Conservation (phyloP, 1,140 invertebrate genomes). For the Drosophila nannoptera region DNA sequence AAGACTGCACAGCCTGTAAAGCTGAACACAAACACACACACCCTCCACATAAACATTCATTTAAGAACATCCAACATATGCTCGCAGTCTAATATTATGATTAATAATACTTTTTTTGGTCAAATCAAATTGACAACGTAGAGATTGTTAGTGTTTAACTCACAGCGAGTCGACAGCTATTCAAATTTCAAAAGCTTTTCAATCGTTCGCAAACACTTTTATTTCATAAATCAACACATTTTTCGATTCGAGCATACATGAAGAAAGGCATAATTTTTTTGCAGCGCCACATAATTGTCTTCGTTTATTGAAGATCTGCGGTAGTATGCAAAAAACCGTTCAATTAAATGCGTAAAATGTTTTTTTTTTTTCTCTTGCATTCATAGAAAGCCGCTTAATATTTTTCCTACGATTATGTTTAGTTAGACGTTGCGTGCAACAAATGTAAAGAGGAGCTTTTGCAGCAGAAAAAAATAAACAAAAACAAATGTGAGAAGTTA, state of each 20-base stretch:
- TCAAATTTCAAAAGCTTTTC: conserved; percentile 21
- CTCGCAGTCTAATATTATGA: conserved; percentile 48
- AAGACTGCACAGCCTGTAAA: conserved; percentile 54
- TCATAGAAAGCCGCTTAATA: conserved; percentile 3
- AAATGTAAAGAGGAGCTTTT: background rate
- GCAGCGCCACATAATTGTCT: conserved; percentile 41
- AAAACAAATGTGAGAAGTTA: conserved; percentile 10
- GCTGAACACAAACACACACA: conserved; percentile 23
- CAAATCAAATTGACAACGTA: conserved; percentile 31
- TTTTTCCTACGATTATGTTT: conserved; percentile 17
- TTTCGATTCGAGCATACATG: conserved; percentile 20
- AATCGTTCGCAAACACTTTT: conserved; percentile 18
- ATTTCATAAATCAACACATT: conserved; percentile 9
- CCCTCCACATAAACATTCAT: conserved; percentile 22
- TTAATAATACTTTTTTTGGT: conserved; percentile 53
- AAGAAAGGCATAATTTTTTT: conserved; percentile 12
- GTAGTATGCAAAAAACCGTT: conserved; percentile 32
- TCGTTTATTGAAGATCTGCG: conserved; percentile 64
- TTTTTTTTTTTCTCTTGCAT: conserved; percentile 32
- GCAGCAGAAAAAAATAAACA: conserved; percentile 3
- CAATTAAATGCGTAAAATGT: conserved; percentile 48
- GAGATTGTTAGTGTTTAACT: conserved; percentile 67
- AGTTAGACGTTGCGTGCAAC: conserved; percentile 2
- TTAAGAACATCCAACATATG: conserved; percentile 42
- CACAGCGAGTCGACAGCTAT: conserved; percentile 8